Conservation (phyloP, 2,797 vertebrate genomes). For the Thamnophis elegans region DNA sequence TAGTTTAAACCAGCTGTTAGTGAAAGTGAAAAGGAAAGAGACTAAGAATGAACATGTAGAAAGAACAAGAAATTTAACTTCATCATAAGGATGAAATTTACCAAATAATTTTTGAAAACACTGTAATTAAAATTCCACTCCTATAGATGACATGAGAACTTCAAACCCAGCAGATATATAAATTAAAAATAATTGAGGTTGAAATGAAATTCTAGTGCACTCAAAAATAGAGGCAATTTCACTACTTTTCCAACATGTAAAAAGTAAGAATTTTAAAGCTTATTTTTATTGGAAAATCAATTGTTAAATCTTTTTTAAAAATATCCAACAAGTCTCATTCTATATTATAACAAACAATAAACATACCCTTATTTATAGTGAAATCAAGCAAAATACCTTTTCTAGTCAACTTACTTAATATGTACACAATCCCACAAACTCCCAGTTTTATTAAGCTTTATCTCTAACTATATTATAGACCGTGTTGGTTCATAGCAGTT, state of each 20-base stretch:
- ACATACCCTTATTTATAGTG: not conserved
- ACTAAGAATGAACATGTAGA: slow-evolving; percentile 73
- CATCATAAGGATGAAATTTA: not conserved
- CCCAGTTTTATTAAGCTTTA: not conserved
- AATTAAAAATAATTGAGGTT: not conserved
- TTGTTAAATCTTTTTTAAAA: not conserved
- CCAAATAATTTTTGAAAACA: not conserved
- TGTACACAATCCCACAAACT: not conserved
- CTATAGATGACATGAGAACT: not conserved
- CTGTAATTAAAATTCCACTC: not conserved
- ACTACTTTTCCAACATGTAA: not conserved
- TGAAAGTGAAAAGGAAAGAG: slow-evolving; percentile 84
- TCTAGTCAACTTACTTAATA: not conserved
- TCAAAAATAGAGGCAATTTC: not conserved
- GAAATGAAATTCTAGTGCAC: not conserved
- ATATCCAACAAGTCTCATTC: not conserved
- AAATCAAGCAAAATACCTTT: not conserved
- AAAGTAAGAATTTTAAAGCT: not conserved
- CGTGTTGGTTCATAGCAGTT: not conserved
- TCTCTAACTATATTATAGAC: not conserved
- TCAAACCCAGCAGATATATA: not conserved
- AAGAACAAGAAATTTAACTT: slow-evolving; percentile 48
- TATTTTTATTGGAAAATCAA: not conserved
- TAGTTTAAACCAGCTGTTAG: slow-evolving; percentile 92
- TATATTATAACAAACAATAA: not conserved